These are phyloP conservation scores for Cyphomyrus plagiostoma DNA, from an alignment of 2,113 vertebrate genomes.

Conservation along the genomic window DNA sequence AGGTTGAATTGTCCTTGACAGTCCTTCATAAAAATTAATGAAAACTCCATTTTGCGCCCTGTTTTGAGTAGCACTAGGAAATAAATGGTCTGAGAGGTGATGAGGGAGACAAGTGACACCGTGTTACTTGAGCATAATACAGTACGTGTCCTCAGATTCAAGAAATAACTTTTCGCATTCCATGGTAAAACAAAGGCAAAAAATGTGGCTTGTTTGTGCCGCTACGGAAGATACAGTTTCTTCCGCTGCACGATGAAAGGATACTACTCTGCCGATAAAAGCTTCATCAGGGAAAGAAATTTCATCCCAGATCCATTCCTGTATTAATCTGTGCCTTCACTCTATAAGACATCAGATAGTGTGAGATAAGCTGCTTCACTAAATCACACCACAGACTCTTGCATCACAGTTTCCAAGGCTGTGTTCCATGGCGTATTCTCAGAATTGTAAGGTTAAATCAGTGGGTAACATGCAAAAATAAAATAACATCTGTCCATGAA, in stretches of 20 bases:
- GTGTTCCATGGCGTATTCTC: neutral
- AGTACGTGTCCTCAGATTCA: no score
- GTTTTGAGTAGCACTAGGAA: slow-evolving; percentile 30
- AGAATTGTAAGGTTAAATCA: slow-evolving; percentile 27
- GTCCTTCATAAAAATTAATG: slow-evolving; percentile 13
- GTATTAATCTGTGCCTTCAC: slow-evolving; percentile 14
- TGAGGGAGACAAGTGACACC: slow-evolving; percentile 21
- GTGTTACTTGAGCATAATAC: slow-evolving; percentile 5
- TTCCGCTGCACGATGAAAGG: neutral
- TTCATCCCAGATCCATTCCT: slow-evolving; percentile 16
- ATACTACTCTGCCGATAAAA: slow-evolving; percentile 11
- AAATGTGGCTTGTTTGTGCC: neutral
- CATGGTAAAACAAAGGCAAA: slow-evolving; percentile 18
- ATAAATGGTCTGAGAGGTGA: slow-evolving; percentile 23
- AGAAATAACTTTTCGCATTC: neutral
- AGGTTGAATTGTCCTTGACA: neutral
- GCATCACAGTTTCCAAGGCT: neutral
- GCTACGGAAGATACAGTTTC: slow-evolving; percentile 20
- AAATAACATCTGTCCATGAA: slow-evolving; percentile 14
- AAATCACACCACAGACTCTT: slow-evolving; percentile 23
- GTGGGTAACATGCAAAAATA: slow-evolving; percentile 11
- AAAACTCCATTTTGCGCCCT: slow-evolving; percentile 2
- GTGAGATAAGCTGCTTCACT: slow-evolving; percentile 28
- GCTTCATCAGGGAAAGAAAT: neutral
- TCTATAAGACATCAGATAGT: slow-evolving; percentile 11